Conservation (phyloP, 1,140 invertebrate genomes). For the Rhopalosiphum padi region DNA sequence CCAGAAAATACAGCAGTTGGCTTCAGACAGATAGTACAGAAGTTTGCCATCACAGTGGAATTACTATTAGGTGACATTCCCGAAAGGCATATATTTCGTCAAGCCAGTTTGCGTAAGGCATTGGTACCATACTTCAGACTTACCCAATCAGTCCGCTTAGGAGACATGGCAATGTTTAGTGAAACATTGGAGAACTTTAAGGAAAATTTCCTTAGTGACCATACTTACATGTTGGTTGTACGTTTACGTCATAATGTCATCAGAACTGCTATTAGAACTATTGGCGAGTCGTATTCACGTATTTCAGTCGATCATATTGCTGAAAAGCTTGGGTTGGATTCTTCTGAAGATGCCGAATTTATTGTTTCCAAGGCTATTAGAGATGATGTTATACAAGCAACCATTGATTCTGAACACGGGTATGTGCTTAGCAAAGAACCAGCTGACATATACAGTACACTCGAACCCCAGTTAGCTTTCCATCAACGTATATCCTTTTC, state of each 20-base stretch:
- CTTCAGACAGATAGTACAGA: constrained; percentile 97
- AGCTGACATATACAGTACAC: constrained; percentile 95
- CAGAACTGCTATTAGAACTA: constrained; percentile 96
- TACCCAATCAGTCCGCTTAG: constrained; percentile 95
- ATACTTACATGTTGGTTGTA: constrained; percentile 94
- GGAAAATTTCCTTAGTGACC: constrained; percentile 84
- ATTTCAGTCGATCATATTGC: constrained; percentile 96
- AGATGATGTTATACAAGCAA: constrained; percentile 98
- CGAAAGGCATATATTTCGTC: constrained; percentile 85
- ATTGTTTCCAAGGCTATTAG: constrained; percentile 99
- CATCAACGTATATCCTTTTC: constrained; percentile 98
- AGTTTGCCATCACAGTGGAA: constrained; percentile 94
- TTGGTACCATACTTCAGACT: constrained; percentile 96
- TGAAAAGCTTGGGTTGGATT: constrained; percentile 90
- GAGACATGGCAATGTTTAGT: constrained; percentile 92
- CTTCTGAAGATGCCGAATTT: constrained; percentile 97
- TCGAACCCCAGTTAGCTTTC: constrained; percentile 95
- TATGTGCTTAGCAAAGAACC: constrained; percentile 98
- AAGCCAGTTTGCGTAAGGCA: constrained; percentile 83
- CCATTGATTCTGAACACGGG: constrained; percentile 91
- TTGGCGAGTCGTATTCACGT: constrained; percentile 94
- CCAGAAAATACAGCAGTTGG: constrained; percentile 96
- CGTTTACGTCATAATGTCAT: constrained; percentile 98
- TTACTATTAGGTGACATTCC: constrained; percentile 96
- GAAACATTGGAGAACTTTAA: constrained; percentile 92